phyloP scores from a whole-genome alignment of 1,140 invertebrate species.

The Grapholita molesta region DNA sequence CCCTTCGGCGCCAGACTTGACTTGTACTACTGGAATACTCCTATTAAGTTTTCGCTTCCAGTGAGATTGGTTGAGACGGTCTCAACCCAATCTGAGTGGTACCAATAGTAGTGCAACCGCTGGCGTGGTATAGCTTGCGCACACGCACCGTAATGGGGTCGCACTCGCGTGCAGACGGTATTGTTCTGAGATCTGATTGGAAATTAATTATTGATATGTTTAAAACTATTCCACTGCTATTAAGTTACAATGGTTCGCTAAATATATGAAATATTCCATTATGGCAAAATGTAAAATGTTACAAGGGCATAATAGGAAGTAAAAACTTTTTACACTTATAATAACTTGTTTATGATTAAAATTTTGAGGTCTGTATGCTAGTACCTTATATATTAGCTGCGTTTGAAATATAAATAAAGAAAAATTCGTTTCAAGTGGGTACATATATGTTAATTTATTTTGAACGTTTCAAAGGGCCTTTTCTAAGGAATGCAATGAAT shows the following conservation, averaged over 20 bases:
- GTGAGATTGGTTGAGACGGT: too few relatives aligned
- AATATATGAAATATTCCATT: neutral
- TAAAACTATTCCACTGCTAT: neutral
- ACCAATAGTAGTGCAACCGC: neutral
- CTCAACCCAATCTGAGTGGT: neutral
- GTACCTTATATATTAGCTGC: too few relatives aligned
- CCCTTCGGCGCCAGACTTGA: too few relatives aligned
- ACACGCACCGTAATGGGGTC: constrained; percentile 11
- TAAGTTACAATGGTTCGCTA: neutral
- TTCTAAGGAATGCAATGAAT: neutral
- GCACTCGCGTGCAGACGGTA: constrained; percentile 13
- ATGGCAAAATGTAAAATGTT: neutral
- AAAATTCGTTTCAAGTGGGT: neutral
- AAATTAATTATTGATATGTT: constrained; percentile 15
- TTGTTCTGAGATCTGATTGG: constrained; percentile 16
- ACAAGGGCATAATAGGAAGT: too few relatives aligned
- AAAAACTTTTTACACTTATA: too few relatives aligned
- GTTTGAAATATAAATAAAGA: too few relatives aligned
- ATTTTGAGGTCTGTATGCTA: too few relatives aligned
- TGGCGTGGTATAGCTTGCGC: neutral
- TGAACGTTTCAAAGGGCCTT: neutral
- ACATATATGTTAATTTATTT: neutral
- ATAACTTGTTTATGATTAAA: too few relatives aligned
- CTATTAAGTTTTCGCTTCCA: too few relatives aligned
- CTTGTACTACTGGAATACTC: too few relatives aligned